Conservation (phyloP, 2,888 invertebrate species). For the Polydrusus pterygomalis region DNA sequence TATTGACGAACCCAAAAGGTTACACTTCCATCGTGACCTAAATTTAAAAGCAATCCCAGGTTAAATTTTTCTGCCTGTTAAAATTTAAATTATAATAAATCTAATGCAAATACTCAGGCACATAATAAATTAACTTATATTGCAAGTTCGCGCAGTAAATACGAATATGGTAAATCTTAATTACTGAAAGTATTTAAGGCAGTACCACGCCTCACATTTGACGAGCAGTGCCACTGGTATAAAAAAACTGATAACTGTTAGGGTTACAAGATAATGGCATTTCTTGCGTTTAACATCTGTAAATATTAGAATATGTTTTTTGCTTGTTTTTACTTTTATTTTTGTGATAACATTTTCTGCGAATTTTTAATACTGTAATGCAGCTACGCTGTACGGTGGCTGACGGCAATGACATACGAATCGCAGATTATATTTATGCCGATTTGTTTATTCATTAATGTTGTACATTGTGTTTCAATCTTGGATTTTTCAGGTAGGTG, state of each 20-base stretch:
- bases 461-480: too few relatives aligned
- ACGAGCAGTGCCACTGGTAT: conserved; percentile 32
- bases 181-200: conserved; percentile 49
- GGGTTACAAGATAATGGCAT: conserved; percentile 7
- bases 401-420: too few relatives aligned
- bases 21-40: not conserved
- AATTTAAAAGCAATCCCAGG: conserved; percentile 3
- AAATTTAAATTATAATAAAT: conserved; percentile 43
- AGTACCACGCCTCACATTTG: conserved; percentile 47
- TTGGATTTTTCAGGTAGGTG: too few relatives aligned
- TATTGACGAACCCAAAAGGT: not conserved
- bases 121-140: conserved; percentile 45
- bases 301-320: conserved; percentile 7
- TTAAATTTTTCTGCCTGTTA: conserved; percentile 12
- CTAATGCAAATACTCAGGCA: conserved; percentile 36
- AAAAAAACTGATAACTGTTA: conserved; percentile 38
- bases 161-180: conserved; percentile 50
- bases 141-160: conserved; percentile 43
- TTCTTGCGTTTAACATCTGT: not conserved
- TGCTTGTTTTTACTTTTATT: too few relatives aligned
- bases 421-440: too few relatives aligned
- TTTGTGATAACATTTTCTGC: too few relatives aligned
- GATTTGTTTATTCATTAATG: too few relatives aligned
- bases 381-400: too few relatives aligned
- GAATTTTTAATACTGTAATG: too few relatives aligned